Evolutionary conservation across 2,888 invertebrate species (phyloP).

Genomic region (Microplitis deprimator): DNA sequence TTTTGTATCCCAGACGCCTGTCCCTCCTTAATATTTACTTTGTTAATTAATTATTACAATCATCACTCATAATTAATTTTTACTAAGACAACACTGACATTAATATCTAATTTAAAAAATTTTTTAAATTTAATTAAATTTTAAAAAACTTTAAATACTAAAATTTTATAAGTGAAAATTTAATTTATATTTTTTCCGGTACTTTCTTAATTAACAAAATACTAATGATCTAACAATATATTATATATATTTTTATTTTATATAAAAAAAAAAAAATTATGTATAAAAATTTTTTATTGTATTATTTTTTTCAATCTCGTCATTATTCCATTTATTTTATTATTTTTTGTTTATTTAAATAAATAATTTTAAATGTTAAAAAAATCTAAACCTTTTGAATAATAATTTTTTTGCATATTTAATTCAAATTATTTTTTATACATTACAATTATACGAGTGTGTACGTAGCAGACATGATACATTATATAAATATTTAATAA

Average conservation of each 20-base stretch:
- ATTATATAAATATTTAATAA: too few species aligned
- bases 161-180: background rate
- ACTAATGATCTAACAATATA: background rate
- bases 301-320: background rate
- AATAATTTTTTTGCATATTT: background rate
- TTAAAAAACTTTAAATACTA: too few species aligned
- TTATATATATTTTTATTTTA: background rate
- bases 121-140: too few species aligned
- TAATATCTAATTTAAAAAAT: too few species aligned
- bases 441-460: too few species aligned
- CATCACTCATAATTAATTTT: too few species aligned
- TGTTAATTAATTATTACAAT: too few species aligned
- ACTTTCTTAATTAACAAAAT: background rate
- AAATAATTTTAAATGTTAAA: background rate
- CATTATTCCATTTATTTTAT: background rate
- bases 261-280: background rate
- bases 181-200: background rate
- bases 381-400: background rate
- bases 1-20: too few species aligned
- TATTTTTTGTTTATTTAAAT: constrained; percentile 1
- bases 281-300: background rate
- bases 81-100: too few species aligned
- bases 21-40: too few species aligned
- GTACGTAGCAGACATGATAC: too few species aligned
- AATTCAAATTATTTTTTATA: too few species aligned